Percentiles rank a stretch among this genome's conserved stretches.
These are phyloP conservation scores for Gavialis gangeticus DNA, from an alignment of 2,113 vertebrate species.

Conservation along the genomic window DNA sequence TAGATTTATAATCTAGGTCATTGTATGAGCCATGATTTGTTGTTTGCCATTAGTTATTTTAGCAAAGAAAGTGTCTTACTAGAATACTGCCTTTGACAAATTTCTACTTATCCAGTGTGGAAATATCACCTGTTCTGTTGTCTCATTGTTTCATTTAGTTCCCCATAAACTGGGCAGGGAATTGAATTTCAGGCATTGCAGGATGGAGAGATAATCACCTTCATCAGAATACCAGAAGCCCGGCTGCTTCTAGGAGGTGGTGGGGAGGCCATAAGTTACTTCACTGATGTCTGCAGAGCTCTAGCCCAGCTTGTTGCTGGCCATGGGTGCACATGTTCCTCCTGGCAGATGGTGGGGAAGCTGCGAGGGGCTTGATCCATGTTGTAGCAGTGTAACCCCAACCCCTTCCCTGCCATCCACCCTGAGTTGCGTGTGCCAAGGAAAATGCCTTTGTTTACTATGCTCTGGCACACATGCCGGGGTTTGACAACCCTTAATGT, in stretches of 20 bases:
- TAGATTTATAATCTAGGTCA: neutral
- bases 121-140: neutral
- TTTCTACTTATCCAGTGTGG: neutral
- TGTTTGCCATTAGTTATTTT: neutral
- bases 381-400: no score
- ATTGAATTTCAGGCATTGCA: neutral
- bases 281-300: no score
- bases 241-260: no score
- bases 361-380: no score
- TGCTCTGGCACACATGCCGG: no score
- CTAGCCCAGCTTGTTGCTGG: no score
- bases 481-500: neutral
- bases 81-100: neutral
- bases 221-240: neutral
- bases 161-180: neutral
- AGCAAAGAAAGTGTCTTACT: neutral
- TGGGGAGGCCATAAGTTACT: no score
- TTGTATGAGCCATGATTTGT: neutral
- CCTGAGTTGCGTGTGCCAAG: no score
- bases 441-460: no score
- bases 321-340: no score
- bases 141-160: neutral
- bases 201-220: neutral
- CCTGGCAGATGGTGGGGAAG: no score
- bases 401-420: no score